These are phyloP conservation scores for Dicycla oo DNA, from an alignment of 2,888 invertebrate genomes.

Conservation along the genomic window DNA sequence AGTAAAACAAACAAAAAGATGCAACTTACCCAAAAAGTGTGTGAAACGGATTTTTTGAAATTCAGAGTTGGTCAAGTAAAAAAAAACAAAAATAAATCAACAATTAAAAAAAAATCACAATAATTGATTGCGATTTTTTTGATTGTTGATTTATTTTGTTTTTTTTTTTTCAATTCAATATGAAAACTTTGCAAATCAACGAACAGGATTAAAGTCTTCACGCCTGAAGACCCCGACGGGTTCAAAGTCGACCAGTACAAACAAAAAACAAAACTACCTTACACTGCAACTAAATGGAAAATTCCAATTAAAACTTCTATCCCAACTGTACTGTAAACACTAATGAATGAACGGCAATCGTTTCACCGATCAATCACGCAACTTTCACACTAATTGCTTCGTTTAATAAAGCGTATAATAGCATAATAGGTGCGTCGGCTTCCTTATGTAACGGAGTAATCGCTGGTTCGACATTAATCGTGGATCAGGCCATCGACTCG, in stretches of 20 bases:
- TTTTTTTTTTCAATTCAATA: no score
- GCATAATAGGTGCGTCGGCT: slow-evolving; percentile 64
- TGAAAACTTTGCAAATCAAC: slow-evolving; percentile 2
- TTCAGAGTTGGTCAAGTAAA: not conserved
- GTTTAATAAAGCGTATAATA: slow-evolving; percentile 78
- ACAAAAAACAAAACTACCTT: slow-evolving; percentile 2
- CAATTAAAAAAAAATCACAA: no score
- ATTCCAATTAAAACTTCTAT: slow-evolving; percentile 39
- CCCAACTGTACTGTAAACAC: slow-evolving; percentile 55
- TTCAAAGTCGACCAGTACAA: not conserved
- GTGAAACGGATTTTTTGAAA: not conserved
- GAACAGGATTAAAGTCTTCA: not conserved
- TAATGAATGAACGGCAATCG: slow-evolving; percentile 61
- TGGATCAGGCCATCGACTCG: slow-evolving; percentile 62
- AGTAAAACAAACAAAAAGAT: not conserved
- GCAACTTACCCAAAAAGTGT: not conserved
- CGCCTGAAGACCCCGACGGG: not conserved
- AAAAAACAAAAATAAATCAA: no score
- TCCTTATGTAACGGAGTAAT: slow-evolving; percentile 75
- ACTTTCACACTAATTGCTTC: slow-evolving; percentile 81
- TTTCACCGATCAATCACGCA: slow-evolving; percentile 76
- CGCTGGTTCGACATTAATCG: slow-evolving; percentile 68
- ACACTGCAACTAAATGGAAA: slow-evolving; percentile 7
- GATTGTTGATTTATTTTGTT: no score
- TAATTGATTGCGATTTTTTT: no score